These are phyloP conservation scores for Megamerina dolium DNA, from an alignment of 2,888 invertebrate species.

Conservation along the genomic window DNA sequence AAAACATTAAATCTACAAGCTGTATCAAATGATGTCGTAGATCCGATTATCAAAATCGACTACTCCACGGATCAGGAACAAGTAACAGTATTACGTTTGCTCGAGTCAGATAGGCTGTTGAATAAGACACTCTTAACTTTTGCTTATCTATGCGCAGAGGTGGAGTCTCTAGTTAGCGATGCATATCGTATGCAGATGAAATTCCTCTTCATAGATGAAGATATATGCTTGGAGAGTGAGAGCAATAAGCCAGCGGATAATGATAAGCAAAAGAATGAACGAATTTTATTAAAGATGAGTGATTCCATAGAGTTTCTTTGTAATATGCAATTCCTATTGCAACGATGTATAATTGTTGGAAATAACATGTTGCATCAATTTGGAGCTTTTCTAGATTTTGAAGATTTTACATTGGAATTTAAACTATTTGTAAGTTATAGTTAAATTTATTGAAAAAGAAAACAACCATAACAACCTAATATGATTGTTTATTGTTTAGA, in stretches of 20 bases:
- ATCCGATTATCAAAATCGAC: slow-evolving; percentile 27
- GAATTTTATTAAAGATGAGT: slow-evolving; percentile 47
- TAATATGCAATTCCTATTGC: slow-evolving; percentile 61
- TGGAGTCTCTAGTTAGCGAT: slow-evolving; percentile 61
- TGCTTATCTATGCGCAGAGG: slow-evolving; percentile 72
- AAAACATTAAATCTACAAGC: neutral
- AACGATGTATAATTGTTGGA: slow-evolving; percentile 65
- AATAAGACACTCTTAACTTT: slow-evolving; percentile 75
- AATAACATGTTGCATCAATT: slow-evolving; percentile 70
- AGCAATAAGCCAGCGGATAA: slow-evolving; percentile 26
- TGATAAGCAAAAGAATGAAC: slow-evolving; percentile 25
- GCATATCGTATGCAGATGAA: slow-evolving; percentile 56
- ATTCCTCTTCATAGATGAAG: slow-evolving; percentile 42
- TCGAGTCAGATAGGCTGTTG: slow-evolving; percentile 74
- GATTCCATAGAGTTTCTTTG: slow-evolving; percentile 58
- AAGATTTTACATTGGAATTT: slow-evolving; percentile 35
- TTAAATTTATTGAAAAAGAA: neutral
- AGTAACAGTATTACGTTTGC: slow-evolving; percentile 61
- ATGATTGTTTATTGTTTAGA: slow-evolving; percentile 26
- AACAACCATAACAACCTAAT: neutral
- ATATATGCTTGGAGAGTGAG: slow-evolving; percentile 25
- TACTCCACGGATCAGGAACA: slow-evolving; percentile 52
- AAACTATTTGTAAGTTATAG: slow-evolving; percentile 27
- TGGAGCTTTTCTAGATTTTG: slow-evolving; percentile 60
- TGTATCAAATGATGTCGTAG: neutral